Evolutionary conservation across 2,888 invertebrate species (phyloP).

Genomic region (Scelioninae gen. 2): DNA sequence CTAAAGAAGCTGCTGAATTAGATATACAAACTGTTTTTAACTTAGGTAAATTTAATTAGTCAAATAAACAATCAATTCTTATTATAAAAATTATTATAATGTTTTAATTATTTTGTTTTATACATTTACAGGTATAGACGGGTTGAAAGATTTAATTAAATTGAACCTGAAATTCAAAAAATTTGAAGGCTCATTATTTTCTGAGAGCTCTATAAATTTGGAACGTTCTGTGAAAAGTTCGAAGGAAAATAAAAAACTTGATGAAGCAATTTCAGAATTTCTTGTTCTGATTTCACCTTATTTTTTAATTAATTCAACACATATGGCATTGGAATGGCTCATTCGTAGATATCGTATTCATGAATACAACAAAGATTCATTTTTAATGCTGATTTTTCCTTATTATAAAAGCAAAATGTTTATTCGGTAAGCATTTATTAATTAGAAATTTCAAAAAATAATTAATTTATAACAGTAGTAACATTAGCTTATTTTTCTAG

Average conservation of each 20-base stretch:
- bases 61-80: no score
- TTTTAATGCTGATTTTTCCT: conserved; percentile 89
- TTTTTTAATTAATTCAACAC: conserved; percentile 87
- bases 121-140: no score
- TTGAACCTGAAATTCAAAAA: conserved; percentile 84
- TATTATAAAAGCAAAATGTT: conserved; percentile 96
- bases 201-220: conserved; percentile 84
- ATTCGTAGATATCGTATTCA: conserved; percentile 92
- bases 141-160: conserved; percentile 85
- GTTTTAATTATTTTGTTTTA: no score
- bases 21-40: conserved; percentile 90
- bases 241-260: conserved; percentile 85
- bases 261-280: conserved; percentile 86
- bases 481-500: no score
- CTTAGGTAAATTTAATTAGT: conserved; percentile 79
- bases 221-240: conserved; percentile 87
- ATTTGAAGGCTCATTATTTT: conserved; percentile 87
- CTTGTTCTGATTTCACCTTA: conserved; percentile 90
- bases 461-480: no score
- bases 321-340: conserved; percentile 97
- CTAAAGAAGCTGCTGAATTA: conserved; percentile 91
- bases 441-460: no score
- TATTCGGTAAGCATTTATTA: conserved; percentile 75
- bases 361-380: conserved; percentile 88
- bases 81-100: no score